Evolutionary conservation across 2,888 invertebrate species (phyloP), one percentile per base, ranked within the genome.

Genomic region (Poecilus cupreus): DNA sequence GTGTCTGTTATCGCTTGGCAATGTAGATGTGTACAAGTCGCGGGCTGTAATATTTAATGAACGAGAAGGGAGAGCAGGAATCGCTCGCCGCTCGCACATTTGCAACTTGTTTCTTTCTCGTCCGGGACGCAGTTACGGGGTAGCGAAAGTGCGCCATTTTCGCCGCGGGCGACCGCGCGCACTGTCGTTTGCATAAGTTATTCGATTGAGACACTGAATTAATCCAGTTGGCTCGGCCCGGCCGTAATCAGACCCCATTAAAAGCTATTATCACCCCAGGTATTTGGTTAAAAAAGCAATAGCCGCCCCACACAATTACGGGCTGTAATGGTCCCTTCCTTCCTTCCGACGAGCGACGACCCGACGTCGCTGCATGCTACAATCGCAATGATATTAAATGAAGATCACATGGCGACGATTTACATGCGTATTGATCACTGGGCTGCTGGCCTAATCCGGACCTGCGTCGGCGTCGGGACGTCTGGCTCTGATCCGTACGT

Each of bases 251-350:
- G 80, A 80, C 80, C 80, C 80, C 72, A 80, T 80, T 80, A 80
- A 81, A 81, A 81, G 87, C 88, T 86, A 88, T 89, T 89, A 88
- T 88, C 89, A 86, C 89, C 89, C 88, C 86, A 87, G 87, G 88
- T 88, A 89, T 89, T 89, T 89, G 89, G 89, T 89, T 89, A 89
- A 89, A 89, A 89, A 89, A 89, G 89, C 89, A 88, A 89, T 89
- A 88, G 88, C 88, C 87, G 84, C 88, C 85, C 87, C 88, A 81
- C 88, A 87, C 89, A 88, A 88, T 89, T 88, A 88, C 88, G 86
- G 81, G 57, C 85, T 86, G 86, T 87, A 88, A 88, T 87, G 86
- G 88, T 85, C 87, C 87, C 86, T 86, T 88, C 86, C 82, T 82
- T 82, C 80, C 82, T 83, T 26, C 76, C 76, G 16, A 86, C 85